Percentiles rank a stretch among this genome's conserved stretches.
Evolutionary conservation across 2,797 vertebrate genomes (phyloP).

Genomic region (Sarcoramphus papa): DNA sequence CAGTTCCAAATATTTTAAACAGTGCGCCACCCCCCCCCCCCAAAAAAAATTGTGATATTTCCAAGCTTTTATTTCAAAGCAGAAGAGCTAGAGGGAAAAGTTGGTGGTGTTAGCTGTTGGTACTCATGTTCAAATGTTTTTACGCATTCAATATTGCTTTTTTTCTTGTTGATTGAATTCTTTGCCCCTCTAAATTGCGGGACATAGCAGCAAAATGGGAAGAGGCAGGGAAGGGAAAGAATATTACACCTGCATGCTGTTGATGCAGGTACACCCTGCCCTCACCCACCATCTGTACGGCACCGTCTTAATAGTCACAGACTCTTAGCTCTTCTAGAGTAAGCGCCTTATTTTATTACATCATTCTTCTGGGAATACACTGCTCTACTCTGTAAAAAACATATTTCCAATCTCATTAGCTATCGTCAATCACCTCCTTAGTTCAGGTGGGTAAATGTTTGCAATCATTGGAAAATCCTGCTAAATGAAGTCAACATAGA

Average conservation of each 20-base stretch:
- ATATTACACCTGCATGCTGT: not conserved
- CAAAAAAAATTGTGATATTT: not conserved
- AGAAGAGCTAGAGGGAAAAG: not conserved
- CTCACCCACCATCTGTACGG: not conserved
- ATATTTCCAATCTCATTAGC: not conserved
- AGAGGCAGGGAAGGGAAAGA: not conserved
- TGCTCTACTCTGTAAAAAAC: not conserved
- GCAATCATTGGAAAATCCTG: not conserved
- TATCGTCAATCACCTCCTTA: not conserved
- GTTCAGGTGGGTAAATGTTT: not conserved
- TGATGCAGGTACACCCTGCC: not conserved
- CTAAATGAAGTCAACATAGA: not conserved
- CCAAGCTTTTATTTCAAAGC: not conserved
- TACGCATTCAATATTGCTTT: not conserved
- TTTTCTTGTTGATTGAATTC: not conserved
- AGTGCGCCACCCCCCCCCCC: rapidly evolving
- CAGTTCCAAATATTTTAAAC: not conserved
- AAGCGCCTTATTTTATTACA: not conserved
- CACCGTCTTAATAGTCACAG: not conserved
- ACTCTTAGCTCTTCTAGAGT: not conserved
- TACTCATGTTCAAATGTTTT: not conserved
- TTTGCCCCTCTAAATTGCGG: not conserved
- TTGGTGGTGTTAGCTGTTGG: not conserved
- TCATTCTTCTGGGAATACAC: not conserved
- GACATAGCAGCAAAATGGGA: not conserved